Evolutionary conservation across 2,113 vertebrate genomes (phyloP).

Genomic region (Ptilorrhoa leucosticta): DNA sequence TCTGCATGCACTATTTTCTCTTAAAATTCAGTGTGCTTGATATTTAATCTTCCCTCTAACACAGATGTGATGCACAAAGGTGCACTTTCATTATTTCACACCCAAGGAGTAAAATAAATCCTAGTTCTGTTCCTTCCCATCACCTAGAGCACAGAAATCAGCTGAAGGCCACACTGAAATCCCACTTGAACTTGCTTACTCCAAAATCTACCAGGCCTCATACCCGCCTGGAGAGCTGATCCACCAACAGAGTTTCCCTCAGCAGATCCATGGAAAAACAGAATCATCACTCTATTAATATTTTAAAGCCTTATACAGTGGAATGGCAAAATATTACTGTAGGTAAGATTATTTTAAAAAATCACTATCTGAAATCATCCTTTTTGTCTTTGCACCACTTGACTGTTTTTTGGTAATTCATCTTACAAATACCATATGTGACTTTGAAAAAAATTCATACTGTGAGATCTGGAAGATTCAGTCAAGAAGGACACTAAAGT

Average conservation of each 20-base stretch:
- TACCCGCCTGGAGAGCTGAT: background rate
- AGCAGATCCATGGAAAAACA: background rate
- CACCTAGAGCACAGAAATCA: background rate
- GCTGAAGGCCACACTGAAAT: background rate
- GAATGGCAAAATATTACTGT: background rate
- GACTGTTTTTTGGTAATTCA: background rate
- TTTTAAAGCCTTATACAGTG: background rate
- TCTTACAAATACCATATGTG: background rate
- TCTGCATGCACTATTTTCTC: background rate
- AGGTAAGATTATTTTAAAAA: background rate
- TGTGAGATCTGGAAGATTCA: background rate
- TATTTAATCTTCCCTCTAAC: background rate
- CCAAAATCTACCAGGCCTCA: background rate
- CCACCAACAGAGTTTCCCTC: background rate
- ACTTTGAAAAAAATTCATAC: background rate
- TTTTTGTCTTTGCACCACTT: background rate
- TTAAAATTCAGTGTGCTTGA: background rate
- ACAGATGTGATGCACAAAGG: background rate
- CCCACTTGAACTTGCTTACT: background rate
- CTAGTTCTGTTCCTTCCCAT: background rate
- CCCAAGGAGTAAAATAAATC: background rate
- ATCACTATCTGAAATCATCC: background rate
- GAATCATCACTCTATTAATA: background rate
- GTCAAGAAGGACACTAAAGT: background rate
- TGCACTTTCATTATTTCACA: background rate